Evolutionary conservation across 2,113 vertebrate genomes (phyloP), one percentile per base, ranked within the genome.

Genomic region (Cynocephalus volans): DNA sequence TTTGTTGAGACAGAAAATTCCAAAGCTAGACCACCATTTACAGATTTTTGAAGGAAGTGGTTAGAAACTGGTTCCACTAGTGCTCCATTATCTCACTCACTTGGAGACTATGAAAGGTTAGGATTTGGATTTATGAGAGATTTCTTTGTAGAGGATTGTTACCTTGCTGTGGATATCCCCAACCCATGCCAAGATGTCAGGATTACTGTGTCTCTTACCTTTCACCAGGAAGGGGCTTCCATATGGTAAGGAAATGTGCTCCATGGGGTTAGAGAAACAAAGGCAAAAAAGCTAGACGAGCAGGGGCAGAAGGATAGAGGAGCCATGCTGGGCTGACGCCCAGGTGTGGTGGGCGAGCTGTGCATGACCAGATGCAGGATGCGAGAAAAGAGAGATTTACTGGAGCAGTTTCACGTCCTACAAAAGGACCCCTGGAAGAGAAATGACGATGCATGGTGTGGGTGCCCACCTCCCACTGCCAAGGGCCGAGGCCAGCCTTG

Each of bases 41-140:
- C 48, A 92, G 77, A 65, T 81, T 86, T 75, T n/a, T 88, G 72
- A 90, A 91, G 89, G 48, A 84, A 60, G 41, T 65, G 64, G 3
- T 65, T 96, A 54, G 14, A 88, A 94, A 67, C 21, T 73, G 14
- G 13, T 84, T 89, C 62, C 1, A 7, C 17, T 36, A 21, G 28
- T 92, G 15, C 23, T 92, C 26, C 28, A 8, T 89, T 60, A 26
- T 28, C 21, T 84, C n/a, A 26, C n/a, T 31, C 31, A 79, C 1
- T 12, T 64, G 41, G 56, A 93, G 60, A 69, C 24, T 48, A 8
- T 62, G 14, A 54, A 50, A 75, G 56, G 50, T 6, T 26, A 70
- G 8, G 36, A 33, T 50, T 52, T 80, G 75, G 12, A 33, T 54
- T 87, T 86, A 15, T 52, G 91, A 90, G 80, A 82, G 67, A 72